Evolutionary conservation across 2,888 invertebrate species (phyloP).

Genomic region (Imbricaverruca yamaguchii): DNA sequence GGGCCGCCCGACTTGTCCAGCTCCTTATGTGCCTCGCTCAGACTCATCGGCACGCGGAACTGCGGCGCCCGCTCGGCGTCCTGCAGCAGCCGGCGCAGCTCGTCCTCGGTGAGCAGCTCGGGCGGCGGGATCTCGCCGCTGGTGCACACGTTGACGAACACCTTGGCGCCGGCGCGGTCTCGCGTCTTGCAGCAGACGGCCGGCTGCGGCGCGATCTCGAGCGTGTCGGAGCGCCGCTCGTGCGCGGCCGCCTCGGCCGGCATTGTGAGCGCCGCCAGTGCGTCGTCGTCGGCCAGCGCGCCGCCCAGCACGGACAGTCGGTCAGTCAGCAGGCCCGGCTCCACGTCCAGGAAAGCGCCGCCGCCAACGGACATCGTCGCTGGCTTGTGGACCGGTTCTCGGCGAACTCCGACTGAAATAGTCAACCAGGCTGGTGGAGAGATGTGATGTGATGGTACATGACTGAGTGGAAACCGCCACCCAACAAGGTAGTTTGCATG

Average conservation of each 20-base stretch:
- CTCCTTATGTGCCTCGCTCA: slow-evolving; percentile 7
- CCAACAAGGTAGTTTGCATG: no score
- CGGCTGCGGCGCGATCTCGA: slow-evolving; percentile 13
- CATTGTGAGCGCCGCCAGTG: slow-evolving; percentile 6
- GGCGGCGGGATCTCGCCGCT: slow-evolving; percentile 10
- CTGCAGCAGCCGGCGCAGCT: slow-evolving; percentile 3
- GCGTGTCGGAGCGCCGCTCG: not conserved
- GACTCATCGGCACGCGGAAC: slow-evolving; percentile 18
- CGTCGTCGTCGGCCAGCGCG: not conserved
- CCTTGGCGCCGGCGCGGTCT: not conserved
- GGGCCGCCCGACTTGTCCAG: slow-evolving; percentile 4
- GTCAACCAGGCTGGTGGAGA: no score
- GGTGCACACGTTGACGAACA: slow-evolving; percentile 21
- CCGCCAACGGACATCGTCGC: not conserved
- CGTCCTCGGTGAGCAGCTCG: not conserved
- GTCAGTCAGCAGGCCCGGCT: not conserved
- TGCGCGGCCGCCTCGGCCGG: slow-evolving; percentile 10
- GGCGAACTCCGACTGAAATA: no score
- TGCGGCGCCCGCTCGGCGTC: not conserved
- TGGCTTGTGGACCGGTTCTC: not conserved
- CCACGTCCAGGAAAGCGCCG: slow-evolving; percentile 3
- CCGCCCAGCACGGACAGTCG: not conserved
- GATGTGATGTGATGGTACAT: no score
- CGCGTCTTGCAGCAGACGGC: slow-evolving; percentile 13
- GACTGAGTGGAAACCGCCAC: no score